Conservation (phyloP, 2,888 invertebrate genomes). For the Luffia ferchaultella region DNA sequence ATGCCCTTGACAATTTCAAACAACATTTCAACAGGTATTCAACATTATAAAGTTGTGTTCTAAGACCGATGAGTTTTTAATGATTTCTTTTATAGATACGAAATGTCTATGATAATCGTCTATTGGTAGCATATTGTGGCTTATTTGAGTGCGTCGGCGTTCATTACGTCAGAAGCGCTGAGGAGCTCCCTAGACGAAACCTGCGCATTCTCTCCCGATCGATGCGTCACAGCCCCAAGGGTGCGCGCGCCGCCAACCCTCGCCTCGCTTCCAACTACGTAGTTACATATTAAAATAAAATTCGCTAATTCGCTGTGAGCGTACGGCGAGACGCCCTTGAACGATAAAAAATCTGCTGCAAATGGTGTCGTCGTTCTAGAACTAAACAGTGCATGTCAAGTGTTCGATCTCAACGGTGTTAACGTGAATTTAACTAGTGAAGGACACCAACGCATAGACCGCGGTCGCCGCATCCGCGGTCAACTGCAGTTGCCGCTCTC, state of each 20-base stretch:
- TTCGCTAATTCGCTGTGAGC: slow-evolving; percentile 27
- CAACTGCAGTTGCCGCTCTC: slow-evolving; percentile 61
- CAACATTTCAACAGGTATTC: too few species aligned
- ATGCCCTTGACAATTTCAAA: background rate
- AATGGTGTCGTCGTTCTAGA: background rate
- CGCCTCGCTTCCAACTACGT: slow-evolving; percentile 43
- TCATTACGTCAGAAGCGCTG: slow-evolving; percentile 5
- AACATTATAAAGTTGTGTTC: too few species aligned
- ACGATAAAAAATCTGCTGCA: slow-evolving; percentile 23
- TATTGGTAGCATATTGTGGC: too few species aligned
- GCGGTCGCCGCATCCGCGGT: slow-evolving; percentile 27
- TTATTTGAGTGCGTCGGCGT: background rate
- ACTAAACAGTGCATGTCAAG: background rate
- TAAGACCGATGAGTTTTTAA: too few species aligned
- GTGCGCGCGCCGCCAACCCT: slow-evolving; percentile 55
- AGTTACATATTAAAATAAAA: slow-evolving; percentile 50
- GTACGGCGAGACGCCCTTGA: slow-evolving; percentile 38
- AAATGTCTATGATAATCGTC: too few species aligned
- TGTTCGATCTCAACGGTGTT: background rate
- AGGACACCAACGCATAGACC: slow-evolving; percentile 42
- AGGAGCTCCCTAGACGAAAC: slow-evolving; percentile 33
- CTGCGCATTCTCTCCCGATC: slow-evolving; percentile 57
- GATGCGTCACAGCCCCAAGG: slow-evolving; percentile 50
- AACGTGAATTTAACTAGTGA: slow-evolving; percentile 20
- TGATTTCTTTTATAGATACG: too few species aligned